Conservation (phyloP, 2,888 invertebrate genomes). For the Pardosa pseudoannulata region DNA sequence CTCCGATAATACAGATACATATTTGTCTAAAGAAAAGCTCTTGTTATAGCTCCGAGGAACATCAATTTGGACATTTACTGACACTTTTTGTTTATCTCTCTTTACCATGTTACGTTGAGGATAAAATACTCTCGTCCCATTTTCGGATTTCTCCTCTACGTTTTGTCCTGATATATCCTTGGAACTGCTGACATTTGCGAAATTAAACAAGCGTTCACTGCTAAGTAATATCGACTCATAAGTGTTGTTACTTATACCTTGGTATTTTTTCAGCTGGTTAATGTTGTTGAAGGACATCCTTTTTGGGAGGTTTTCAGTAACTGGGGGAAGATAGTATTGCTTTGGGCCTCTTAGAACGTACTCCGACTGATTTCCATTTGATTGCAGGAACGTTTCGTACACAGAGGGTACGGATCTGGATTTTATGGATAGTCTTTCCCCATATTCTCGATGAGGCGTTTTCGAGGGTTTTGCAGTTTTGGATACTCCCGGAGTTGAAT, state of each 20-base stretch:
- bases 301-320: not conserved
- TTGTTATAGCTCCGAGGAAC: not conserved
- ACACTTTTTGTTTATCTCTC: not conserved
- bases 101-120: not conserved
- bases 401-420: not conserved
- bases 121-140: not conserved
- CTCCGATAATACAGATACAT: not conserved
- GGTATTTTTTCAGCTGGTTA: not conserved
- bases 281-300: not conserved
- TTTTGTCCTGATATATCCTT: not conserved
- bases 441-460: not conserved
- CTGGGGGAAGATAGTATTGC: not conserved
- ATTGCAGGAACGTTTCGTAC: no score
- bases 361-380: not conserved
- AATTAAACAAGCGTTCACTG: not conserved
- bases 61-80: constrained; percentile 3
- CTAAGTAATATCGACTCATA: not conserved
- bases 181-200: not conserved
- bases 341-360: not conserved
- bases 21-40: not conserved
- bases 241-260: not conserved
- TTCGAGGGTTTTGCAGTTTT: not conserved
- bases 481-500: not conserved
- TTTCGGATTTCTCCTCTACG: not conserved
- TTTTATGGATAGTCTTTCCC: not conserved